Evolutionary conservation across 2,113 vertebrate genomes (phyloP), one percentile per base, ranked within the genome.

Genomic region (Psilopsiagon aurifrons): DNA sequence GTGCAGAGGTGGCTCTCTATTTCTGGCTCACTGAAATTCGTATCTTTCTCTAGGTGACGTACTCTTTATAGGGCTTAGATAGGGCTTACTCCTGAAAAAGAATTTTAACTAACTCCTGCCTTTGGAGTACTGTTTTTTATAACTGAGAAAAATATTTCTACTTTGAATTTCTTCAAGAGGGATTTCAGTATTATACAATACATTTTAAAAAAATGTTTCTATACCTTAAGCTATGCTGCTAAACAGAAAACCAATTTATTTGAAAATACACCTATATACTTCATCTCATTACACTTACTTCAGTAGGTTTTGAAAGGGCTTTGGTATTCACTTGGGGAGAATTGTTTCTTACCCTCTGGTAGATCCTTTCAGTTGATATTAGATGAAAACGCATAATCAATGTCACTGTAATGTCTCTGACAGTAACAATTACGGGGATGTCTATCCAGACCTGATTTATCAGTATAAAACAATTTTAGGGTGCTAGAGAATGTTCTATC

Each of bases 361-460:
- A 90, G 49, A 52, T 55, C 60, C 11, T 51, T 89, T 43, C 20
- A 64, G 66, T 71, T 67, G 46, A 19, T 67, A 75, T 13, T n/a
- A 62, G 55, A n/a, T 79, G 20, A 94, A 97, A 97, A 88, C 75
- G 71, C 8, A 5, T 52, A 94, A 74, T 83, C 68, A 86, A 35
- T 80, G 35, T 54, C 28, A 51, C 24, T 0, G 1, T 55, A 89
- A 54, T 1, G 2, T 73, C 46, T 60, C 63, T 85, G 54, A 52
- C 29, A 75, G 9, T 20, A 87, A 66, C 39, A 41, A 31, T 93
- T 85, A 43, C 19, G 64, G 33, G 43, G 52, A 43, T 71, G 35
- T 68, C 43, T 92, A 64, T 71, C 41, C 68, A 52, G 73, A 78
- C 44, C 73, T 59, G 59, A 28, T 86, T 95, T 73, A 83, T 35